A percentile compares a stretch with the other conserved stretches of the same genome.
Evolutionary conservation across 2,797 vertebrate genomes (phyloP).

Genomic region (Aldrovandia affinis): DNA sequence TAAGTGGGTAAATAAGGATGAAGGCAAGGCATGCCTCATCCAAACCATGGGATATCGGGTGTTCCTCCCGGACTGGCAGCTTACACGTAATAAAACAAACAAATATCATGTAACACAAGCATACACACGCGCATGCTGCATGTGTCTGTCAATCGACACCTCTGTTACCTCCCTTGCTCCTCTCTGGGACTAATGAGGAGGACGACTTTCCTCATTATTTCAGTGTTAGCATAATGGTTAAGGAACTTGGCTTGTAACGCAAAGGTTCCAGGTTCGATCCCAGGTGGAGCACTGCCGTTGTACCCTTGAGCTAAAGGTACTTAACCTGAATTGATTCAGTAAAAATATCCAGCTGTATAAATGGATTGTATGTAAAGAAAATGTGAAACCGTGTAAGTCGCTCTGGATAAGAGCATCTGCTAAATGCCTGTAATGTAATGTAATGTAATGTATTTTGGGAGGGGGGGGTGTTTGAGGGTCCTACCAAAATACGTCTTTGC

Average conservation of each 20-base stretch:
- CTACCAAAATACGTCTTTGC: slow-evolving; percentile 48
- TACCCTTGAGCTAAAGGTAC: no score
- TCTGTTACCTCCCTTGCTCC: slow-evolving; percentile 68
- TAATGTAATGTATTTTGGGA: slow-evolving; percentile 45
- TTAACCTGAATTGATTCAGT: no score
- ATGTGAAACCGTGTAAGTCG: no score
- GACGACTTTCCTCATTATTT: no score
- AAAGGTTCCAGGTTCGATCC: no score
- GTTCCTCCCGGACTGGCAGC: background rate
- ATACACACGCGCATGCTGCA: slow-evolving; percentile 39
- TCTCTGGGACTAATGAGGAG: slow-evolving; percentile 42
- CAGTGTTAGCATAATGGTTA: no score
- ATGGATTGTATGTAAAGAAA: no score
- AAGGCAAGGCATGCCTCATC: background rate
- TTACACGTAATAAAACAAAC: background rate
- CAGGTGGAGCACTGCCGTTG: no score
- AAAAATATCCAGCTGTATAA: no score
- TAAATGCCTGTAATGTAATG: no score
- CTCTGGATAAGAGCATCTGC: no score
- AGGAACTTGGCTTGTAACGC: no score
- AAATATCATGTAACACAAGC: slow-evolving; percentile 23
- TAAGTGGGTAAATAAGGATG: background rate
- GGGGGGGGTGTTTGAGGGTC: slow-evolving; percentile 43
- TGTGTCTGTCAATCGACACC: slow-evolving; percentile 57
- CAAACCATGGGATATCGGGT: background rate